A percentile compares a stretch with the other conserved stretches of the same genome.
phyloP scores from a whole-genome alignment of 2,888 invertebrate genomes.

The Apocheima hispidaria region DNA sequence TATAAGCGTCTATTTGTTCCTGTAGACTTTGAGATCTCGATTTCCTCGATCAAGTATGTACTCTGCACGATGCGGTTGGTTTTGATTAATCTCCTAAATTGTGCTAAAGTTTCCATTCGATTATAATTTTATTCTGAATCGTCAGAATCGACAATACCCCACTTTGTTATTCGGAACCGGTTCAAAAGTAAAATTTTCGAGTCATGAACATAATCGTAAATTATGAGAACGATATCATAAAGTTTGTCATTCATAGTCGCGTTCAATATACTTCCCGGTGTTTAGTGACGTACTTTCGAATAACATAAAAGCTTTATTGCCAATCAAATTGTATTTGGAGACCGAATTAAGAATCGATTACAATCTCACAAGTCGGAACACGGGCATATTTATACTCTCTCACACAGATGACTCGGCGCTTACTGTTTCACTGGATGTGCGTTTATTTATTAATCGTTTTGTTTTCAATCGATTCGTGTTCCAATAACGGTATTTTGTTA shows the following conservation, averaged over 20 bases:
- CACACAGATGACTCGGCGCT: constrained; percentile 3
- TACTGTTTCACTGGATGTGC: not conserved
- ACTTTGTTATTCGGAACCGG: constrained; percentile 24
- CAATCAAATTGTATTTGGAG: constrained; percentile 37
- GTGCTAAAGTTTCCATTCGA: no score
- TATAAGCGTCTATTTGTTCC: no score
- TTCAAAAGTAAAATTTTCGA: constrained; percentile 30
- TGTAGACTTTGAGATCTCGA: no score
- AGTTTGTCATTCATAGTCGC: constrained; percentile 44
- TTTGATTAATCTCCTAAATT: no score
- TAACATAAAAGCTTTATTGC: constrained; percentile 37
- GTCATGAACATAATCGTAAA: constrained; percentile 41
- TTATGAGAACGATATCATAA: constrained; percentile 42
- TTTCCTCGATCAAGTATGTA: no score
- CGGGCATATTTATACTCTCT: constrained; percentile 14
- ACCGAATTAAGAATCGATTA: constrained; percentile 44
- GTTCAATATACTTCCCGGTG: constrained; percentile 36
- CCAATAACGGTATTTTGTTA: not conserved
- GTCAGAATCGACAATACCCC: constrained; percentile 5
- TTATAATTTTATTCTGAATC: no score
- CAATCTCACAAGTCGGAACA: constrained; percentile 32
- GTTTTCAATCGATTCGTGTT: not conserved
- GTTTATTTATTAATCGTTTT: not conserved
- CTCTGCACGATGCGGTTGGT: no score
- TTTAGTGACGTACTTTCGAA: constrained; percentile 34